These are phyloP conservation scores for Escarpia spicata DNA, from an alignment of 2,888 invertebrate genomes.

Conservation along the genomic window DNA sequence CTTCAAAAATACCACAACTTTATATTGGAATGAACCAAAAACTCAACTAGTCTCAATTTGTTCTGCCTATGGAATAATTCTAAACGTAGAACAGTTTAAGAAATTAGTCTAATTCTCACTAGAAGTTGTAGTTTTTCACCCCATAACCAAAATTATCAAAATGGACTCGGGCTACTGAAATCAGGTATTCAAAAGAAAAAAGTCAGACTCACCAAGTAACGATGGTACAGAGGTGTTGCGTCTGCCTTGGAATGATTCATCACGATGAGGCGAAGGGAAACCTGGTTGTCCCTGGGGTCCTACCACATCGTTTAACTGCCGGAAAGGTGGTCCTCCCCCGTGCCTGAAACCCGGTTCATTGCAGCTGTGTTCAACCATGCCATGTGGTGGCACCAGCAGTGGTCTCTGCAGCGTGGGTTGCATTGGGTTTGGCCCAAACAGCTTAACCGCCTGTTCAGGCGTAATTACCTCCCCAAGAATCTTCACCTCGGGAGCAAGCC, in stretches of 20 bases:
- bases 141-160: no score
- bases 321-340: background rate
- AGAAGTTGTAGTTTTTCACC: no score
- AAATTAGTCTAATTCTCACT: no score
- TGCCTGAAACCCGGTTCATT: background rate
- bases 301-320: background rate
- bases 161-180: no score
- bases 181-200: background rate
- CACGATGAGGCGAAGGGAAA: slow-evolving; percentile 3
- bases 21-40: no score
- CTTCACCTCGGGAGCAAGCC: slow-evolving; percentile 92
- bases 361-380: background rate
- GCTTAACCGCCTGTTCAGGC: background rate
- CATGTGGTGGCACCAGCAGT: background rate
- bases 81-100: no score
- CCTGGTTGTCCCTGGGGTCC: background rate
- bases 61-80: no score
- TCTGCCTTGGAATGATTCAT: background rate
- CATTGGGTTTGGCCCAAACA: background rate
- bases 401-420: background rate
- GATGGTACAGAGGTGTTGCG: slow-evolving; percentile 3
- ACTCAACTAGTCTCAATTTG: no score
- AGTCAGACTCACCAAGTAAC: background rate
- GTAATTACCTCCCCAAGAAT: slow-evolving; percentile 68
- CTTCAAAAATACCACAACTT: no score